phyloP scores from a whole-genome alignment of 1,140 invertebrate species.

The Drosophila pruinosa region DNA sequence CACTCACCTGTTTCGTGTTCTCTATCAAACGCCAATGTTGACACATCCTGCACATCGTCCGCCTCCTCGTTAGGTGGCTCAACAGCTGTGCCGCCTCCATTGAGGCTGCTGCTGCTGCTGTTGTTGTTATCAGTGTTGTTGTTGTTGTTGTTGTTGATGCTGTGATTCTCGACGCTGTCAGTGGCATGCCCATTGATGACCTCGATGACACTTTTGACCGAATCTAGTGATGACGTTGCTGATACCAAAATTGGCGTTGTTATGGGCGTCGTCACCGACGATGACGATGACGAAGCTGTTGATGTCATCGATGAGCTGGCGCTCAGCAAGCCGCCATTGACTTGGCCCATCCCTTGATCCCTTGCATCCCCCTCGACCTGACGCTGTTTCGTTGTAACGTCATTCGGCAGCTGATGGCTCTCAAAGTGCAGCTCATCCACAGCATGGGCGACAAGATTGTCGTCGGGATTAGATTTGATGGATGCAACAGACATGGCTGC shows the following conservation, averaged over 20 bases:
- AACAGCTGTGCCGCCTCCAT: constrained; percentile 3
- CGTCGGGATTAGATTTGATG: constrained; percentile 2
- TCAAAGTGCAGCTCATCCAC: constrained; percentile 72
- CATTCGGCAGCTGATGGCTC: constrained; percentile 76
- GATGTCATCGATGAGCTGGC: constrained; percentile 58
- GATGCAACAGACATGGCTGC: neutral
- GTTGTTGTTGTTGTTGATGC: constrained; percentile 29
- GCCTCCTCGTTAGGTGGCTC: constrained; percentile 13
- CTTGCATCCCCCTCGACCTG: constrained; percentile 3
- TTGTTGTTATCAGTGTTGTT: constrained; percentile 19
- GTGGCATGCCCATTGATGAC: constrained; percentile 54
- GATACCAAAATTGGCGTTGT: constrained; percentile 75
- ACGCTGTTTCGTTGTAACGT: neutral
- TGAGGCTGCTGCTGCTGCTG: neutral
- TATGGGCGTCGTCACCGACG: constrained; percentile 57
- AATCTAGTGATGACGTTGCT: constrained; percentile 77
- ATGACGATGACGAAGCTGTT: constrained; percentile 52
- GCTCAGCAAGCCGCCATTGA: constrained; percentile 41
- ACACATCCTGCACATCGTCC: constrained; percentile 61
- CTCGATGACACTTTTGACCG: constrained; percentile 79
- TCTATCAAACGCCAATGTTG: constrained; percentile 57
- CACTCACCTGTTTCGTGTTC: constrained; percentile 75
- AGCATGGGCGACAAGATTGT: constrained; percentile 34
- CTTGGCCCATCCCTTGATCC: neutral
- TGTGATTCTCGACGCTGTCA: constrained; percentile 11